Conservation (phyloP, 2,113 vertebrate genomes). For the Plotosus lineatus region DNA sequence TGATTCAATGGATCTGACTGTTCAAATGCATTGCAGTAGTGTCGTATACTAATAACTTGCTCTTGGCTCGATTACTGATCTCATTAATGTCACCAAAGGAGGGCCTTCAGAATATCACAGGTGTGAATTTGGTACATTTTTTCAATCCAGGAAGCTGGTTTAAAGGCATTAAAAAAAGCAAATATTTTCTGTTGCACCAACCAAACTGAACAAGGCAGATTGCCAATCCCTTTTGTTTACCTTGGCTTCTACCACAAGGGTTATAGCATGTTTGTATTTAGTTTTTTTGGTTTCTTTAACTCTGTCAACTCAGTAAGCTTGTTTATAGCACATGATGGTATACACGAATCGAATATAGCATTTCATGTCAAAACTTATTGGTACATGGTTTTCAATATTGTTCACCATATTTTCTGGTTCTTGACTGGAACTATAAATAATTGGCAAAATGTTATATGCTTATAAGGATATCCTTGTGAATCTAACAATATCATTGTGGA, state of each 20-base stretch:
- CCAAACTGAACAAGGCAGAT: not conserved
- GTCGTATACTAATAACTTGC: constrained; percentile 7
- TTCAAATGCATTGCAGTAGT: not conserved
- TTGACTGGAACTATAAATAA: not conserved
- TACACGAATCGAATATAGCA: not conserved
- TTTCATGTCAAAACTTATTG: not conserved
- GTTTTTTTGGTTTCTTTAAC: not conserved
- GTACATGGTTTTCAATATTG: not conserved
- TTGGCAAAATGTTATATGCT: not conserved
- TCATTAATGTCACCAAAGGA: not conserved
- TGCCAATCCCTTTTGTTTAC: not conserved
- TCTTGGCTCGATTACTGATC: not conserved
- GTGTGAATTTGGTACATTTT: not conserved
- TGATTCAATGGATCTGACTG: constrained; percentile 8
- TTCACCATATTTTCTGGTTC: not conserved
- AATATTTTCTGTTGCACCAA: not conserved
- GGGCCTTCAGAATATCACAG: not conserved
- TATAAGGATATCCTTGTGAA: not conserved
- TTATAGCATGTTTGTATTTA: not conserved
- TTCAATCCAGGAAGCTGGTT: not conserved
- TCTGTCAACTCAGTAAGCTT: not conserved
- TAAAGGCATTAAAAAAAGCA: not conserved
- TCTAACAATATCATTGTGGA: no score
- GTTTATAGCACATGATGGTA: not conserved
- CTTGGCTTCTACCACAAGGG: not conserved